Evolutionary conservation across 2,797 vertebrate species (phyloP).

Genomic region (Hoplostethus mediterraneus): DNA sequence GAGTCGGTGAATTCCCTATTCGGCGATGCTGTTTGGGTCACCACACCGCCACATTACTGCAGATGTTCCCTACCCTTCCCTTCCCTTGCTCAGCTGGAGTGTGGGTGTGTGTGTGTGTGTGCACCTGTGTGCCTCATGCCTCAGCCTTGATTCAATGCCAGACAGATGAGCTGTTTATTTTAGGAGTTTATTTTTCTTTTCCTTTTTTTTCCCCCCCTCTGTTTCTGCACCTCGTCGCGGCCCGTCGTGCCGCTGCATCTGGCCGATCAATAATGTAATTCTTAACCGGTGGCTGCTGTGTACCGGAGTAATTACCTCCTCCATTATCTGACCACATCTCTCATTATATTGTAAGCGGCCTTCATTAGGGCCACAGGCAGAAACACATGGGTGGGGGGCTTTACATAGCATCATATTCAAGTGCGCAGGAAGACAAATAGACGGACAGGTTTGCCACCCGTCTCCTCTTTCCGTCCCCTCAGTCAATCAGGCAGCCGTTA

Average conservation of each 20-base stretch:
- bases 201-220: conserved; percentile 14
- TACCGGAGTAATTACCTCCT: conserved; percentile 78
- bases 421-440: conserved; percentile 31
- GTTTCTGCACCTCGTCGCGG: conserved; percentile 25
- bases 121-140: conserved; percentile 34
- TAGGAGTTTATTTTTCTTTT: conserved; percentile 50
- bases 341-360: conserved; percentile 74
- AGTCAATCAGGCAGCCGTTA: conserved; percentile 78
- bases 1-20: conserved; percentile 16
- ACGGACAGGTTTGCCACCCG: conserved; percentile 33
- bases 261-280: conserved; percentile 78
- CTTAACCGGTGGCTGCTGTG: conserved; percentile 69
- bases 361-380: conserved; percentile 59
- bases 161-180: conserved; percentile 57
- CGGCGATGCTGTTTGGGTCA: conserved; percentile 30
- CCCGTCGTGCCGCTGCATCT: conserved; percentile 50
- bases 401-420: conserved; percentile 13
- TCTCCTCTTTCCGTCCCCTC: conserved; percentile 38
- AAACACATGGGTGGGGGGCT: conserved; percentile 2
- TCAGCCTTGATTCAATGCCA: conserved; percentile 40
- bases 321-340: conserved; percentile 79
- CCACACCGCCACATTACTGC: conserved; percentile 24
- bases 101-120: conserved; percentile 4
- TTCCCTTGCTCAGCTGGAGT: conserved; percentile 25
- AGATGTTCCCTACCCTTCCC: conserved; percentile 22